Percentiles rank a stretch among this genome's conserved stretches.
Conservation (phyloP, 1,140 invertebrate genomes). For the Nomia melanderi region DNA sequence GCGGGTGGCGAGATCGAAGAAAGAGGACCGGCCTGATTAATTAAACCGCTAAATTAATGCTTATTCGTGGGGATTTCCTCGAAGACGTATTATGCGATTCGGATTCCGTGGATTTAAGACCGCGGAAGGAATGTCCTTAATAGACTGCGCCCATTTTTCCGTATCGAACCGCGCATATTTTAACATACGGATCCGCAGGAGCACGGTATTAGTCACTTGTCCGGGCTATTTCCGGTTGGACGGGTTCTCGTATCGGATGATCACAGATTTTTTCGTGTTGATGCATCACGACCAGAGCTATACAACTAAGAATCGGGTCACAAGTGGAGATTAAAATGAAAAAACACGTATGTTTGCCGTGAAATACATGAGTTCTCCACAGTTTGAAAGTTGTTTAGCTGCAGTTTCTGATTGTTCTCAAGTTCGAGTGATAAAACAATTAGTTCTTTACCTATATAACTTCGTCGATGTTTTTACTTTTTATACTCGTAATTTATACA, state of each 20-base stretch:
- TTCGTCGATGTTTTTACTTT: too few relatives aligned
- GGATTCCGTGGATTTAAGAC: not conserved
- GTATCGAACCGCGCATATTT: slow-evolving; percentile 6
- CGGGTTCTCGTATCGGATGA: not conserved
- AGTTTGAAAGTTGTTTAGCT: too few relatives aligned
- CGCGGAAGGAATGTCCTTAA: not conserved
- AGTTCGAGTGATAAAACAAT: too few relatives aligned
- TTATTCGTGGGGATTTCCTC: not conserved
- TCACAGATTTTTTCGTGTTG: too few relatives aligned
- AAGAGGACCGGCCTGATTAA: slow-evolving; percentile 13
- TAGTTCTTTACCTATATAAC: too few relatives aligned
- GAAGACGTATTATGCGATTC: not conserved
- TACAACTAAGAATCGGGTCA: too few relatives aligned
- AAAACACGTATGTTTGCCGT: too few relatives aligned
- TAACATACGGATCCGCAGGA: not conserved
- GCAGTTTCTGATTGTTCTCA: too few relatives aligned
- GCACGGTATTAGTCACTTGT: slow-evolving; percentile 5
- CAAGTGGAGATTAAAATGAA: too few relatives aligned
- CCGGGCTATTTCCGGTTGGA: not conserved
- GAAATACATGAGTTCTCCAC: too few relatives aligned
- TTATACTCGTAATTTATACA: too few relatives aligned
- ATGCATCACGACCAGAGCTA: too few relatives aligned
- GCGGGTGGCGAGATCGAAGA: not conserved
- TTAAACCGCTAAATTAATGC: slow-evolving; percentile 3
- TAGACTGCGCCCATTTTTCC: slow-evolving; percentile 1